These are phyloP conservation scores for Mycetomoellerius zeteki DNA, from an alignment of 1,140 invertebrate species.

Conservation along the genomic window DNA sequence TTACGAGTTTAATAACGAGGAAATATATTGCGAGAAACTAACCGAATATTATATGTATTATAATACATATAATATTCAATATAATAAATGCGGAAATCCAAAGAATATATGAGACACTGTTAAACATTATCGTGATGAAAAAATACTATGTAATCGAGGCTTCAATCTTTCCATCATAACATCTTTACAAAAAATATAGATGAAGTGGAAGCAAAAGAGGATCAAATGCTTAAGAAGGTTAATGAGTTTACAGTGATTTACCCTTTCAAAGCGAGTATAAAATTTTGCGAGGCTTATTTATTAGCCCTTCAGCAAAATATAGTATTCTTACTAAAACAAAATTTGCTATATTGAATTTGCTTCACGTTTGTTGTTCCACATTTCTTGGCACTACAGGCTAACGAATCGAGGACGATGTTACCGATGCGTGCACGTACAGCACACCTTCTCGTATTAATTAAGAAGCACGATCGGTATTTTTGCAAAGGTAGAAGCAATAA, in stretches of 20 bases:
- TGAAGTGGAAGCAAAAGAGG: neutral
- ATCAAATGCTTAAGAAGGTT: neutral
- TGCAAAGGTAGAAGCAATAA: neutral
- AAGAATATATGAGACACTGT: neutral
- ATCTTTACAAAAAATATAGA: conserved; percentile 11
- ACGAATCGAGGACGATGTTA: conserved; percentile 13
- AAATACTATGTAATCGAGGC: neutral
- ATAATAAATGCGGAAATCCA: neutral
- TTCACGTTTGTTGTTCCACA: no score
- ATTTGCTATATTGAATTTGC: neutral
- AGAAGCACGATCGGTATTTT: conserved; percentile 33
- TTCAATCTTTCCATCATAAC: neutral
- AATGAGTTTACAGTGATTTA: conserved; percentile 2
- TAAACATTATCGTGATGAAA: neutral
- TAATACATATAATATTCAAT: conserved; percentile 7
- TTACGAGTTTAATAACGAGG: conserved; percentile 33
- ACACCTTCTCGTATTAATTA: conserved; percentile 6
- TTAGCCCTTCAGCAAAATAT: neutral
- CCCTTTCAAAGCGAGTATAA: neutral
- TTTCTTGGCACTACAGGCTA: neutral
- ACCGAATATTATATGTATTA: no score
- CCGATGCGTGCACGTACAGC: neutral
- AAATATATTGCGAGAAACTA: conserved; percentile 9
- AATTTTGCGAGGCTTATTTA: conserved; percentile 14
- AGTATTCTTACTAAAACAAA: neutral